Percentiles rank a stretch among this genome's conserved stretches.
phyloP scores from a whole-genome alignment of 2,113 vertebrate species.

The Myrmophylax atrothorax region DNA sequence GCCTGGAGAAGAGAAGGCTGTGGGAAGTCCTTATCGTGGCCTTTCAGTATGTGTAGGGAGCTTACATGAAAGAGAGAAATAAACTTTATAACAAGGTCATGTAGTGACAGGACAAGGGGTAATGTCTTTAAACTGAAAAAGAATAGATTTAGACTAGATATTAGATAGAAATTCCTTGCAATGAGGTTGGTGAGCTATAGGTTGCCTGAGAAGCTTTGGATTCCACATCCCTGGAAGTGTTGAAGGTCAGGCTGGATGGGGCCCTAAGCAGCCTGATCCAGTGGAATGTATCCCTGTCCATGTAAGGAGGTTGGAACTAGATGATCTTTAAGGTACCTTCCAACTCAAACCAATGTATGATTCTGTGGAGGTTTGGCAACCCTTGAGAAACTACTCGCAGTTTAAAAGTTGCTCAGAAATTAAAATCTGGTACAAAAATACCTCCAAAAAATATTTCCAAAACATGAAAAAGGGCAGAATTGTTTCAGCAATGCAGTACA shows the following conservation, averaged over 20 bases:
- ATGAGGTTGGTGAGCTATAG: not conserved
- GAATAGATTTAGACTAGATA: not conserved
- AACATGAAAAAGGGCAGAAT: not conserved
- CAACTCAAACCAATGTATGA: not conserved
- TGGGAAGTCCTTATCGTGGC: not conserved
- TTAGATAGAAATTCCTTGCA: not conserved
- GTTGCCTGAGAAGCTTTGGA: not conserved
- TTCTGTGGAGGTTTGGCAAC: not conserved
- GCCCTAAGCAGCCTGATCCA: not conserved
- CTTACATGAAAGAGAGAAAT: not conserved
- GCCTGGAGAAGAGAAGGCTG: not conserved
- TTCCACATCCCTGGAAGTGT: not conserved
- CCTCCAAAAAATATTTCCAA: not conserved
- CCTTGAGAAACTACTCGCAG: not conserved
- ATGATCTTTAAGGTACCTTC: not conserved
- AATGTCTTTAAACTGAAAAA: not conserved
- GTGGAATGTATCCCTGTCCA: not conserved
- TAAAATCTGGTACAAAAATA: not conserved
- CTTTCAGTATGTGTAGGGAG: not conserved
- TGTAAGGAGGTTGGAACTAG: not conserved
- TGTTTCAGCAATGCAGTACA: not conserved
- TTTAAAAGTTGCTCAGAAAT: not conserved
- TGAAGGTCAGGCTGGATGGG: not conserved
- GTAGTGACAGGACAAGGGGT: not conserved
- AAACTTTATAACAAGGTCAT: not conserved